phyloP scores from a whole-genome alignment of 64 coral and sea anemone species.

The Anthopleura sola region DNA sequence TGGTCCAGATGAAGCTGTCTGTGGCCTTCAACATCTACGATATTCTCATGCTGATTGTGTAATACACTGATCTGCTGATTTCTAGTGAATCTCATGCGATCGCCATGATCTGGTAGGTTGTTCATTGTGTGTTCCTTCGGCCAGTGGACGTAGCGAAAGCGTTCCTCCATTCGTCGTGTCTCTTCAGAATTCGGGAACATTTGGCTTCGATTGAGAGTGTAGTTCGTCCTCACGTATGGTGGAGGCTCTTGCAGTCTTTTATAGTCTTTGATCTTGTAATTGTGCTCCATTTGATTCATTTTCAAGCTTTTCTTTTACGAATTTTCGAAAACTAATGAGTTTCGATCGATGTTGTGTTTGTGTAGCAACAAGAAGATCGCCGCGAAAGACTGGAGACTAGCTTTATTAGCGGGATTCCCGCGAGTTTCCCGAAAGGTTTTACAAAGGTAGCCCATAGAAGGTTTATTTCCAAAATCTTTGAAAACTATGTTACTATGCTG shows the following conservation, averaged over 20 bases:
- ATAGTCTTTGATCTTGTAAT: constrained; percentile 93
- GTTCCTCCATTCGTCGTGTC: constrained; percentile 70
- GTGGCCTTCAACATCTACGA: constrained; percentile 64
- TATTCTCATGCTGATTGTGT: constrained; percentile 72
- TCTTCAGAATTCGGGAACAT: constrained; percentile 77
- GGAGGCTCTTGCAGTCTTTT: constrained; percentile 70
- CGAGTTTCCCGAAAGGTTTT: neutral
- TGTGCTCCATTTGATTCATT: constrained; percentile 99
- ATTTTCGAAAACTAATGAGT: neutral
- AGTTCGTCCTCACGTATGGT: constrained; percentile 64
- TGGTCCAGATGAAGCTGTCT: constrained; percentile 58
- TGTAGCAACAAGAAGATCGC: constrained; percentile 1
- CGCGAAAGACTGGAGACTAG: neutral
- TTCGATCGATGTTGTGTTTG: constrained; percentile 4
- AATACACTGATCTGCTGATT: constrained; percentile 76
- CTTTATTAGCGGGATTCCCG: neutral
- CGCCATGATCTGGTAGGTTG: constrained; percentile 68
- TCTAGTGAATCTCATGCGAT: constrained; percentile 86
- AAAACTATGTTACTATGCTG: too few relatives aligned
- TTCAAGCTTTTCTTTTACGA: constrained; percentile 14
- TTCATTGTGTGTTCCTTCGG: constrained; percentile 73
- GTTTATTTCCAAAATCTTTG: too few relatives aligned
- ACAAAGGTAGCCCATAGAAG: neutral
- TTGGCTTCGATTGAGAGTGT: constrained; percentile 69
- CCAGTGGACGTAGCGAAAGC: constrained; percentile 81